Base-by-base conservation (phyloP, 1,140 invertebrate genomes). In the Cherax destructor region DNA sequence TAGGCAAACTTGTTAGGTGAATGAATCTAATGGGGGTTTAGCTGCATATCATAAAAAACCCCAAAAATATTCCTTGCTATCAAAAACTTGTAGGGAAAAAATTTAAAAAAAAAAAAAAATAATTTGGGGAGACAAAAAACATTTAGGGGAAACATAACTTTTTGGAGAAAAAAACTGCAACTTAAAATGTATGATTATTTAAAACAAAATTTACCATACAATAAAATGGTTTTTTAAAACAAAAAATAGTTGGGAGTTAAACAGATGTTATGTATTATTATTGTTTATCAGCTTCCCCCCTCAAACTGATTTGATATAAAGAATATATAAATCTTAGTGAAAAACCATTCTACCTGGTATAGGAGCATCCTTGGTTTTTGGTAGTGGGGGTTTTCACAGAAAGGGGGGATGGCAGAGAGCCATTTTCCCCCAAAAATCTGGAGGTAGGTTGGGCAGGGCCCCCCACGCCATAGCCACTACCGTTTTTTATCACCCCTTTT, bases 351-450 rank as follows among this genome's bases (percentile, higher is more conserved):
- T 91, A 91, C 88, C 88, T 91, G 88, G 88, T 61, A 69, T 83
- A 52, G 88, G 79, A 65, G 69, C 61, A 77, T 69, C 24, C 69
- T 91, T 49, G 76, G 72, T 91, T 83, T 83, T 85, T 72, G 81
- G 72, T 84, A 74, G 83, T 91, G 30, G 83, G 78, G 81, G 88
- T n/a, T n/a, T n/a, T 61, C 13, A 24, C 86, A 80, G 77, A 52
- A 49, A 81, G 79, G 30, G 61, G 69, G 65, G 79, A n/a, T 56
- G 87, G 79, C 65, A 59, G 79, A 56, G 79, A 59, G 72, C 56
- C 59, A 59, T 85, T 56, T 84, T 91, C 88, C 61, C 85, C 88
- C 76, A n/a, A 91, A 83, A 85, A 91, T 74, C 83, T 91, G 88
- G 88, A 91, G 81, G 83, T 91, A 74, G 88, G 80, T n/a, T 78